Evolutionary conservation across 1,140 invertebrate genomes (phyloP), one percentile per base, ranked within the genome.

Genomic region (Leptinotarsa texana): DNA sequence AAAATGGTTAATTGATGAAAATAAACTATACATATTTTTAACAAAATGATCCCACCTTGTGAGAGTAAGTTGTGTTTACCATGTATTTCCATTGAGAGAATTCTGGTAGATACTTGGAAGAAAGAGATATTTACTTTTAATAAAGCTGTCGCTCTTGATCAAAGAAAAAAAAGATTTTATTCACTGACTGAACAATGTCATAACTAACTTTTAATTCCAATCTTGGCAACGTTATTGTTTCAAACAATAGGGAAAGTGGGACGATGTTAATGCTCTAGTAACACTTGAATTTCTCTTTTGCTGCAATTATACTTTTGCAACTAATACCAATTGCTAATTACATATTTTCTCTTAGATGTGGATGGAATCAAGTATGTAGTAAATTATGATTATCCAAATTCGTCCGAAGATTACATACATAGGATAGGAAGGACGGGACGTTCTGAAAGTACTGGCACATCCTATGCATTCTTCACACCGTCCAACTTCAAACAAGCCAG

Each of bases 341-440:
- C 33, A 62, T 62, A 21, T 72, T 72, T 57, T 18, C 22, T 22
- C 77, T 68, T 88, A 99, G 98, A 99, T 93, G 98, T 99, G 81
- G 96, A 98, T 87, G 98, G 99, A 86, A 97, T 99, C 76, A 98
- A 98, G 87, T 99, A 95, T 91, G 98, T 99, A 73, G 97, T 99
- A 85, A 99, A 99, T 88, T 99, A 95, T 90, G 98, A 99, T 88
- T 99, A 98, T 88, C 98, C 98, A 73, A 95, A 95, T 85, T 96
- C 95, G 77, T 97, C 96, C 75, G 98, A 99, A 88, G 98, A 99
- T 87, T 99, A 99, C 86, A 97, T 99, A 82, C 98, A 99, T 87
- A 92, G 98, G 79, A 99, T 99, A 87, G 98, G 98, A 63, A 92
- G 98, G 81, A 99, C 98, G 75, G 98, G 96, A 69, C 90, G 98